Percentiles rank a stretch among this genome's conserved stretches.
These are phyloP conservation scores for Oncopeltus fasciatus DNA, from an alignment of 1,140 invertebrate species.

Conservation along the genomic window DNA sequence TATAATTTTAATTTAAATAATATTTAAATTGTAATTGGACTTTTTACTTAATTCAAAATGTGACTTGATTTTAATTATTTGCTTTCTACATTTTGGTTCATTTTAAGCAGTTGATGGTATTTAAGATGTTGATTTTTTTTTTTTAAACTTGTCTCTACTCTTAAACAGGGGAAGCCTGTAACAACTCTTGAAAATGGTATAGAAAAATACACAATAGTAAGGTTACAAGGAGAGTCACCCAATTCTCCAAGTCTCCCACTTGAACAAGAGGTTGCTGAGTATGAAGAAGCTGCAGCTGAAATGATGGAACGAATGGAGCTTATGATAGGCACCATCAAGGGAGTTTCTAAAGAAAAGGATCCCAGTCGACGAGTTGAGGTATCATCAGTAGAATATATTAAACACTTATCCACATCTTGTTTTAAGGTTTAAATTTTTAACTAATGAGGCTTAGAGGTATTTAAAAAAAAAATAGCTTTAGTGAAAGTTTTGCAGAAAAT, in stretches of 20 bases:
- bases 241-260: constrained; percentile 15
- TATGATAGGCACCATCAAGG: constrained; percentile 48
- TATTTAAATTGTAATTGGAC: no score
- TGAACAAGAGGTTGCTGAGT: constrained; percentile 25
- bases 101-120: not conserved
- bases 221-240: not conserved
- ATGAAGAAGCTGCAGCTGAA: constrained; percentile 29
- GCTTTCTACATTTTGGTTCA: not conserved
- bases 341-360: constrained; percentile 47
- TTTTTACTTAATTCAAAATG: no score
- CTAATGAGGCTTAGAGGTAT: no score
- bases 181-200: not conserved
- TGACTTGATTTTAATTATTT: not conserved
- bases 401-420: no score
- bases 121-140: no score
- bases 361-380: constrained; percentile 48
- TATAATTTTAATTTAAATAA: not conserved
- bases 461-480: no score
- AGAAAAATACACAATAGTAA: not conserved
- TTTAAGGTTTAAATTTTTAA: no score
- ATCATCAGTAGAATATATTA: no score
- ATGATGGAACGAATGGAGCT: constrained; percentile 51
- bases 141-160: not conserved
- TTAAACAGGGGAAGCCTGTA: not conserved
- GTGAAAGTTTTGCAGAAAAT: no score